A percentile compares a stretch with the other conserved stretches of the same genome.
These are phyloP conservation scores for Myxocyprinus asiaticus DNA, from an alignment of 2,113 vertebrate species.

Conservation along the genomic window DNA sequence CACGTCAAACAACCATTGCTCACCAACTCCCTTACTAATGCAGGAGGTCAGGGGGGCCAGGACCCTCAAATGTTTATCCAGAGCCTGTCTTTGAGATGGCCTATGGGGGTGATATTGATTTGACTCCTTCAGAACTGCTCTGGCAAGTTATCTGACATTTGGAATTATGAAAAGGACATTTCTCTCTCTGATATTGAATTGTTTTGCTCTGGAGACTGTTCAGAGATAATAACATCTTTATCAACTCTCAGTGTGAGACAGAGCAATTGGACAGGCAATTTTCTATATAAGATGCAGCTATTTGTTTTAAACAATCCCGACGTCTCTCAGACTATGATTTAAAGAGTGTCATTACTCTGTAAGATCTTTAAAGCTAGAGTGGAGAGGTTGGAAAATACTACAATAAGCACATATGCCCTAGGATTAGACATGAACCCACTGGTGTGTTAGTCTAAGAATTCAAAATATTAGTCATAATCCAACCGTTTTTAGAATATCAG, in stretches of 20 bases:
- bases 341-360: neutral
- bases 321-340: neutral
- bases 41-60: slow-evolving; percentile 26
- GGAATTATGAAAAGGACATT: slow-evolving; percentile 9
- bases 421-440: neutral
- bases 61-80: slow-evolving; percentile 29
- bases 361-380: neutral
- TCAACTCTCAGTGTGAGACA: neutral
- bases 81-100: slow-evolving; percentile 16
- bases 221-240: too few species aligned
- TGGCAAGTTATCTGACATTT: neutral
- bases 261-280: neutral
- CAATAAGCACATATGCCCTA: neutral
- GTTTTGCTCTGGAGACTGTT: neutral
- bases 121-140: neutral
- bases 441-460: slow-evolving; percentile 26
- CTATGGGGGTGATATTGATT: slow-evolving; percentile 18
- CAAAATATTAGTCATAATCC: slow-evolving; percentile 59
- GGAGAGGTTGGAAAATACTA: neutral
- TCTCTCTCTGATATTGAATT: slow-evolving; percentile 36
- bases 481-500: slow-evolving; percentile 51
- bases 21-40: neutral
- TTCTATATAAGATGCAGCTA: neutral
- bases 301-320: slow-evolving; percentile 8
- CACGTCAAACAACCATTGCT: neutral